Evolutionary conservation across 2,797 vertebrate species (phyloP).

Genomic region (Philypnodon macrostomus): DNA sequence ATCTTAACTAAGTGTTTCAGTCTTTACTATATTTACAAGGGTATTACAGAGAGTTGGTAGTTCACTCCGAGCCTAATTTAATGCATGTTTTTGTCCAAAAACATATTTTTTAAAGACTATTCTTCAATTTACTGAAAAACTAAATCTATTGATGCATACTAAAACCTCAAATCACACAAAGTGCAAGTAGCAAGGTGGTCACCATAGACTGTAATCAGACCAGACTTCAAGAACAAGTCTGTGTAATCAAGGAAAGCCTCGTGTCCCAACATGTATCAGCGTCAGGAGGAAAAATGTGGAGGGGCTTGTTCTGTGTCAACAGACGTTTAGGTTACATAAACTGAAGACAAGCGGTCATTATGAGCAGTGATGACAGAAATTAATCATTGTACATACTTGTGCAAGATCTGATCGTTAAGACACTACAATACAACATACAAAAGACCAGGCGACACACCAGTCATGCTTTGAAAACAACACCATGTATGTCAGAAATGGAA

Average conservation of each 20-base stretch:
- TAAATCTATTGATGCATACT: too few species aligned
- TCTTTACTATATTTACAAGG: too few species aligned
- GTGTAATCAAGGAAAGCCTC: constrained; percentile 21
- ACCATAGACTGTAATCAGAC: too few species aligned
- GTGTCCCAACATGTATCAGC: too few species aligned
- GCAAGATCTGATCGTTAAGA: constrained; percentile 2
- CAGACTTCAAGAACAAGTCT: constrained; percentile 23
- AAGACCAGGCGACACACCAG: not conserved
- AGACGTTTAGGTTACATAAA: constrained; percentile 9
- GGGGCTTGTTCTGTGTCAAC: constrained; percentile 30
- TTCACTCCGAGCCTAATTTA: too few species aligned
- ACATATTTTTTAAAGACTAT: too few species aligned
- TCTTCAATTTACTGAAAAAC: too few species aligned
- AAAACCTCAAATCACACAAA: too few species aligned
- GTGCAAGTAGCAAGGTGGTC: too few species aligned
- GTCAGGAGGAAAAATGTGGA: constrained; percentile 1
- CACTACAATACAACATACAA: constrained; percentile 5
- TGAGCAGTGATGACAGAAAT: not conserved
- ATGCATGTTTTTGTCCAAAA: too few species aligned
- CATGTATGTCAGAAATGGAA: constrained; percentile 21
- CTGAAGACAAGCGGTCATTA: constrained; percentile 2
- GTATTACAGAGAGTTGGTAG: too few species aligned
- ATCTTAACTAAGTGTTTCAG: too few species aligned
- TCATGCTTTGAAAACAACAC: constrained; percentile 16
- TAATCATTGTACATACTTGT: not conserved